Base-by-base conservation (phyloP, 2,888 invertebrate genomes). In the Drosophila conformis region DNA sequence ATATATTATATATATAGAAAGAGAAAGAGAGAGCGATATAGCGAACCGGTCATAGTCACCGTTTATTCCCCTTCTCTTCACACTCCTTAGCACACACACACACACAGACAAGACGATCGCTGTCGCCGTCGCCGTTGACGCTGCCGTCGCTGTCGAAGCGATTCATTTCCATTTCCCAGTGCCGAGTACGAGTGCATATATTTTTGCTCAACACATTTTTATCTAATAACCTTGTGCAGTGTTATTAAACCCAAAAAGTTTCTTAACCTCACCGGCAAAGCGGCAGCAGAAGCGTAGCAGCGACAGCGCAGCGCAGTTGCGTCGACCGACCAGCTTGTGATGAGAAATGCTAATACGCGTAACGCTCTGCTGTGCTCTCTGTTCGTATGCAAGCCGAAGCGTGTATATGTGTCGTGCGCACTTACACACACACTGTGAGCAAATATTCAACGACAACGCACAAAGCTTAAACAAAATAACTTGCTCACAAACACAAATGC, bases 241-340 rank as follows among this genome's bases (percentile, higher is more conserved):
- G 92, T 92, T 92, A 92, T 92, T 92, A 92, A 93, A 93, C 93
- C 91, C 92, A 91, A 91, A 92, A 92, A 92, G 92, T 92, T 92
- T 92, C 84, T 92, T 92, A 90, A 92, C 93, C 93, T 92, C 89
- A 74, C 69, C 69, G 65, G 73, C 71, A 76, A 66, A 64, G 76
- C 65, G 61, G 65, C 64, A 58, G 68, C 69, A 56, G 65, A 61
- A 58, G 67, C 79, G 67, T 59, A 58, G 66, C 79, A 73, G 63
- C 58, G 61, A 49, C 75, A 69, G 72, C 21, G 40, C 81, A 67
- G 56, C 74, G 56, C 76, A 69, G 73, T 66, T 74, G 78, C 60
- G 69, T 31, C 59, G 42, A 63, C 31, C 56, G 38, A 69, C 25
- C 70, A 78, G 74, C 65, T 60, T 63, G 49, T 63, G 78, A 82